Evolutionary conservation across 2,888 invertebrate genomes (phyloP).

Genomic region (Antitype chi): DNA sequence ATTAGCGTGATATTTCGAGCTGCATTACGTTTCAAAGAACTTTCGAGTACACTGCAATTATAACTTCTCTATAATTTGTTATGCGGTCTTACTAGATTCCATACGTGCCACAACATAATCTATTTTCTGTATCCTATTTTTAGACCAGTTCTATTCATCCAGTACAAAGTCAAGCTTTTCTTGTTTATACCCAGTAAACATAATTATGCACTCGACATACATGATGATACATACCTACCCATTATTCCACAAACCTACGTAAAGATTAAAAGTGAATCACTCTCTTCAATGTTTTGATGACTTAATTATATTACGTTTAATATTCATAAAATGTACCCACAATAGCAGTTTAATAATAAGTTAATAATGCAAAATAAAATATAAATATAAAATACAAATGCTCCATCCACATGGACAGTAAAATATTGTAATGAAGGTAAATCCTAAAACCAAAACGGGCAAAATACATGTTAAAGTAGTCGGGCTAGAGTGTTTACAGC

Average conservation of each 20-base stretch:
- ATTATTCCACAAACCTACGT: constrained; percentile 38
- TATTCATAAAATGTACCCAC: constrained; percentile 5
- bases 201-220: constrained; percentile 18
- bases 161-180: constrained; percentile 45
- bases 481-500: not conserved
- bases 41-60: constrained; percentile 25
- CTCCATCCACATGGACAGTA: not conserved
- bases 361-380: too few relatives aligned
- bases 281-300: constrained; percentile 12
- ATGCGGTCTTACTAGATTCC: constrained; percentile 31
- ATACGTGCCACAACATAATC: constrained; percentile 18
- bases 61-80: constrained; percentile 20
- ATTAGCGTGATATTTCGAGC: constrained; percentile 19
- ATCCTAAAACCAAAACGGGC: not conserved
- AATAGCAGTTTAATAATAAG: not conserved
- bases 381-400: too few relatives aligned
- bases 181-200: constrained; percentile 36
- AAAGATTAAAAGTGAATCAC: constrained; percentile 41
- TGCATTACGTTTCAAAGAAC: constrained; percentile 30
- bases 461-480: not conserved
- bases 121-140: constrained; percentile 49
- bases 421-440: not conserved
- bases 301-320: constrained; percentile 15
- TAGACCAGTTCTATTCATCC: constrained; percentile 43
- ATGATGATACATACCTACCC: constrained; percentile 8